Percentiles rank a stretch among this genome's conserved stretches.
phyloP scores from a whole-genome alignment of 2,888 invertebrate genomes.

The Shargacucullia verbasci region DNA sequence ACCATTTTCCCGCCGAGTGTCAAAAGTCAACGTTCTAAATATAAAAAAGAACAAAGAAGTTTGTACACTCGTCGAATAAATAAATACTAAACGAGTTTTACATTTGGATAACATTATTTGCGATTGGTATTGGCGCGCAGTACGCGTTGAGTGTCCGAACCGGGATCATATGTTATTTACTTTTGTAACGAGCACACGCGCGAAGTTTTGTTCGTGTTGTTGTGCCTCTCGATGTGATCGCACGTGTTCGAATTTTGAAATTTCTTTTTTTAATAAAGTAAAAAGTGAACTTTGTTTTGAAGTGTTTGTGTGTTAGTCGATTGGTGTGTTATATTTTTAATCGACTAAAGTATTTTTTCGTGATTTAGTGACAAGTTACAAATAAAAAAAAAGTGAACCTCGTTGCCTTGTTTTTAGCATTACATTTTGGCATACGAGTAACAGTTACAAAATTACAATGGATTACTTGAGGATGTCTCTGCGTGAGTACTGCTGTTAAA shows the following conservation, averaged over 20 bases:
- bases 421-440: conserved; percentile 35
- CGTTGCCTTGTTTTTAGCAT: conserved; percentile 33
- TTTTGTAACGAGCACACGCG: conserved; percentile 48
- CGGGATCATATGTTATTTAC: conserved; percentile 59
- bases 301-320: conserved; percentile 13
- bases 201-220: conserved; percentile 41
- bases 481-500: conserved; percentile 41
- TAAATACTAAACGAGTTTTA: conserved; percentile 68
- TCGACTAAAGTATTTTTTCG: conserved; percentile 18
- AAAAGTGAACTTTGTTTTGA: conserved; percentile 7
- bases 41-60: conserved; percentile 76
- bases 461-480: conserved; percentile 41
- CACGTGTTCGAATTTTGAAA: conserved; percentile 42
- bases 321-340: conserved; percentile 15
- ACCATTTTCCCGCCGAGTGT: conserved; percentile 57
- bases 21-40: conserved; percentile 77
- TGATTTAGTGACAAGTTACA: conserved; percentile 12
- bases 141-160: conserved; percentile 54
- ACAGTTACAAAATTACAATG: conserved; percentile 24
- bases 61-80: conserved; percentile 69
- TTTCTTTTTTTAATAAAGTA: conserved; percentile 13
- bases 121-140: conserved; percentile 60
- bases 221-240: conserved; percentile 23
- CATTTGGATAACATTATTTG: conserved; percentile 68
- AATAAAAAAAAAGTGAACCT: conserved; percentile 11